A percentile compares a stretch with the other conserved stretches of the same genome.
Conservation (phyloP, 2,113 vertebrate genomes). For the Notothenia coriiceps region DNA sequence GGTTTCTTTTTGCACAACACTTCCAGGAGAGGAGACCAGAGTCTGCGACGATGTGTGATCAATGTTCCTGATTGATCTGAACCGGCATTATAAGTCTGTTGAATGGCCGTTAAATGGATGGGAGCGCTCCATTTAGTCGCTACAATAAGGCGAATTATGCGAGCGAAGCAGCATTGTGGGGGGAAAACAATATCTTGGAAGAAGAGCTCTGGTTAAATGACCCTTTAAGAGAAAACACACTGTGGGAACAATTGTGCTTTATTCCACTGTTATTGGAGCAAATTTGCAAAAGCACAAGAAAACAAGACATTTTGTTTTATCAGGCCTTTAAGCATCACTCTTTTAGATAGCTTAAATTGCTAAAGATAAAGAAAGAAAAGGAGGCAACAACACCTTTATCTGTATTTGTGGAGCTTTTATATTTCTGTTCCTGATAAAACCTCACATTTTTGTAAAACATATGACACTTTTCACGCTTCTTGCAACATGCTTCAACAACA, state of each 20-base stretch:
- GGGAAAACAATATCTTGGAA: slow-evolving; percentile 48
- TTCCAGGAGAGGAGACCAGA: slow-evolving; percentile 77
- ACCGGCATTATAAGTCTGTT: slow-evolving; percentile 76
- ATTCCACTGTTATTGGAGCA: slow-evolving; percentile 4
- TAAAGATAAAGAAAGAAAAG: too few relatives aligned
- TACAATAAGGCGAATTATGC: slow-evolving; percentile 73
- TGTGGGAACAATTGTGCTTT: slow-evolving; percentile 15
- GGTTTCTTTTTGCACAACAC: slow-evolving; percentile 82
- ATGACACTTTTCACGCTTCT: background rate
- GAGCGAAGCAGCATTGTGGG: slow-evolving; percentile 54
- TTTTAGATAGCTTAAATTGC: background rate
- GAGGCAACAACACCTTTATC: slow-evolving; percentile 11
- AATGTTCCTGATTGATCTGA: slow-evolving; percentile 82
- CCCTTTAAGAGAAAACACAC: slow-evolving; percentile 32
- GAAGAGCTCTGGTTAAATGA: slow-evolving; percentile 39
- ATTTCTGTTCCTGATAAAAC: background rate
- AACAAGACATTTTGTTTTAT: slow-evolving; percentile 23
- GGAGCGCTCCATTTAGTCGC: slow-evolving; percentile 71
- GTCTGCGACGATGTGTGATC: slow-evolving; percentile 75
- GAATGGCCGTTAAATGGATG: slow-evolving; percentile 78
- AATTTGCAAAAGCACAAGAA: slow-evolving; percentile 6
- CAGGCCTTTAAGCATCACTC: background rate
- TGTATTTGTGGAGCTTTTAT: slow-evolving; percentile 2
- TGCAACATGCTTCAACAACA: background rate
- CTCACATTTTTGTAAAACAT: background rate